These are phyloP conservation scores for Melanocharis versteri DNA, from an alignment of 2,113 vertebrate species.

Conservation along the genomic window DNA sequence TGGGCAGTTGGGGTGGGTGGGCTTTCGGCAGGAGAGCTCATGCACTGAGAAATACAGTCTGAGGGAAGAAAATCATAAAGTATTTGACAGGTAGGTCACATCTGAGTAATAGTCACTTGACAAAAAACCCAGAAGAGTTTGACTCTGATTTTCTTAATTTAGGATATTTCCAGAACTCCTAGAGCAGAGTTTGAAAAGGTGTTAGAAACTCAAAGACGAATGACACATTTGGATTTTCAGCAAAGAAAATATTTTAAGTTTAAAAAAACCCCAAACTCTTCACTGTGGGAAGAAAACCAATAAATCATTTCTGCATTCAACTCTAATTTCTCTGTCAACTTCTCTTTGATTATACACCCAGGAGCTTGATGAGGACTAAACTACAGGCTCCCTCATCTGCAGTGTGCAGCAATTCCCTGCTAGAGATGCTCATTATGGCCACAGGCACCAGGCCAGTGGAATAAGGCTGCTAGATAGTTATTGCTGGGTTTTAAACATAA, in stretches of 20 bases:
- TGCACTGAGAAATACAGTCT: not conserved
- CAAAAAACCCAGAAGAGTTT: not conserved
- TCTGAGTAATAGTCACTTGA: not conserved
- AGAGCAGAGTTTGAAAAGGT: not conserved
- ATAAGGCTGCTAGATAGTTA: not conserved
- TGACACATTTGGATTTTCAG: not conserved
- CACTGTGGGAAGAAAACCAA: not conserved
- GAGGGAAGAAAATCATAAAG: not conserved
- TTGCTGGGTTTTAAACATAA: not conserved
- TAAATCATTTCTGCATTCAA: conserved; percentile 7
- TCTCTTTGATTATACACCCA: conserved; percentile 6
- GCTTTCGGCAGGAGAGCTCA: not conserved
- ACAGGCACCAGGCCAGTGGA: not conserved
- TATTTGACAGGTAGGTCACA: not conserved
- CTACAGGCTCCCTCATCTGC: not conserved
- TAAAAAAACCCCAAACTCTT: not conserved
- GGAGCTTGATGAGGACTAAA: not conserved
- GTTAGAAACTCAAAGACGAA: not conserved
- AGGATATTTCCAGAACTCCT: not conserved
- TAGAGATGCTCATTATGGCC: not conserved
- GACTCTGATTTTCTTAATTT: not conserved
- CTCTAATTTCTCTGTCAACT: conserved; percentile 14
- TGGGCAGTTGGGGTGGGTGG: not conserved
- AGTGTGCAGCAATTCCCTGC: not conserved
- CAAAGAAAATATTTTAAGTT: not conserved